Conservation (phyloP, 2,113 vertebrate genomes). For the Aramus guarauna region DNA sequence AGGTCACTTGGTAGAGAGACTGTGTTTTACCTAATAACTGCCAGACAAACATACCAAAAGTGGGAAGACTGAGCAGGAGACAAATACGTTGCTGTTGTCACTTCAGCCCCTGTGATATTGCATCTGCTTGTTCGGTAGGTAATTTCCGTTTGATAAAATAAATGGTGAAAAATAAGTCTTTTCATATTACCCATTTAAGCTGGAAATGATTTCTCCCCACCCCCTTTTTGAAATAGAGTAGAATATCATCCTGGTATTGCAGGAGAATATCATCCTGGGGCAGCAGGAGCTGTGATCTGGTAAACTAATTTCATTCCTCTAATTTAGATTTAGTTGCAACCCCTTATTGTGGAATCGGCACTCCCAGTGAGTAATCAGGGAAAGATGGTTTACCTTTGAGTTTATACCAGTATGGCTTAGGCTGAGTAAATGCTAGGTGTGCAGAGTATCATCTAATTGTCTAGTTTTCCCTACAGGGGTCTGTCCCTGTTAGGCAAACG, state of each 20-base stretch:
- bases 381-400: constrained; percentile 45
- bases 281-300: constrained; percentile 8
- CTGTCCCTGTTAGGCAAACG: constrained; percentile 32
- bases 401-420: constrained; percentile 25
- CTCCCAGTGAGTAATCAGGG: constrained; percentile 46
- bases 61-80: neutral
- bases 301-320: constrained; percentile 49
- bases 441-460: constrained; percentile 44
- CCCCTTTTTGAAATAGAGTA: neutral
- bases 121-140: neutral
- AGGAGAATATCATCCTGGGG: neutral
- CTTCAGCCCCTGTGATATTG: neutral
- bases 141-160: neutral
- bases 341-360: neutral
- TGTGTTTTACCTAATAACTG: neutral
- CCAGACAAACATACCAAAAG: neutral
- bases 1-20: neutral
- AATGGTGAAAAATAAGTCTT: neutral
- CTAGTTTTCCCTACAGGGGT: constrained; percentile 57
- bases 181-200: neutral
- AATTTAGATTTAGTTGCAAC: constrained; percentile 38
- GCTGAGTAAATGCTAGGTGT: constrained; percentile 19
- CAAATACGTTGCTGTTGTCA: neutral
- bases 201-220: neutral
- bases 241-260: neutral